phyloP scores from a whole-genome alignment of 2,113 vertebrate genomes.

The Cervus canadensis region DNA sequence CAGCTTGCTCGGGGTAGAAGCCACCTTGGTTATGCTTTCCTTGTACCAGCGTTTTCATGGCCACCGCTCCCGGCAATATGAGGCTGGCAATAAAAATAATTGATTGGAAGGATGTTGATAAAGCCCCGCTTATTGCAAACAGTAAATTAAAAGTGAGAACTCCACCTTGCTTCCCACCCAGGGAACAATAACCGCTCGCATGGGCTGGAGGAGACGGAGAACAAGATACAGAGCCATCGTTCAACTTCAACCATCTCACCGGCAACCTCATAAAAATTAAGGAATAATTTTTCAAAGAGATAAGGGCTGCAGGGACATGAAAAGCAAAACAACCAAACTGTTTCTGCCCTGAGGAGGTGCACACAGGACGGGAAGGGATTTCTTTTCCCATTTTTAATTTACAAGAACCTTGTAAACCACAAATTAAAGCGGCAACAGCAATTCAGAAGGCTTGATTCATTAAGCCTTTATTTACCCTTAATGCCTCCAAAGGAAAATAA shows the following conservation, averaged over 20 bases:
- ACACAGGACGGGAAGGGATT: slow-evolving; percentile 61
- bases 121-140: slow-evolving; percentile 74
- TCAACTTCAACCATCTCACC: slow-evolving; percentile 21
- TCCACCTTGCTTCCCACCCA: slow-evolving; percentile 62
- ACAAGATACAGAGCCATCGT: neutral
- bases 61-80: neutral
- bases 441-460: slow-evolving; percentile 59
- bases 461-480: slow-evolving; percentile 63
- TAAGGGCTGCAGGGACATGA: slow-evolving; percentile 65
- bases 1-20: neutral
- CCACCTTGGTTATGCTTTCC: neutral
- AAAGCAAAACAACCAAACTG: slow-evolving; percentile 55
- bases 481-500: slow-evolving; percentile 60
- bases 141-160: slow-evolving; percentile 72
- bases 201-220: neutral
- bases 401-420: slow-evolving; percentile 73
- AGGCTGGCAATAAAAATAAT: slow-evolving; percentile 73
- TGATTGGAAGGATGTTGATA: slow-evolving; percentile 68
- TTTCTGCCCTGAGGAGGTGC: slow-evolving; percentile 64
- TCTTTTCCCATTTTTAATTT: slow-evolving; percentile 74
- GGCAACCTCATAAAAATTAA: slow-evolving; percentile 68
- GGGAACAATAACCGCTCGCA: slow-evolving; percentile 60
- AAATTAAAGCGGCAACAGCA: slow-evolving; percentile 61
- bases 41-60: neutral
- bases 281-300: slow-evolving; percentile 66